Evolutionary conservation across 2,797 vertebrate genomes (phyloP).

Genomic region (Macroramphosus scolopax): DNA sequence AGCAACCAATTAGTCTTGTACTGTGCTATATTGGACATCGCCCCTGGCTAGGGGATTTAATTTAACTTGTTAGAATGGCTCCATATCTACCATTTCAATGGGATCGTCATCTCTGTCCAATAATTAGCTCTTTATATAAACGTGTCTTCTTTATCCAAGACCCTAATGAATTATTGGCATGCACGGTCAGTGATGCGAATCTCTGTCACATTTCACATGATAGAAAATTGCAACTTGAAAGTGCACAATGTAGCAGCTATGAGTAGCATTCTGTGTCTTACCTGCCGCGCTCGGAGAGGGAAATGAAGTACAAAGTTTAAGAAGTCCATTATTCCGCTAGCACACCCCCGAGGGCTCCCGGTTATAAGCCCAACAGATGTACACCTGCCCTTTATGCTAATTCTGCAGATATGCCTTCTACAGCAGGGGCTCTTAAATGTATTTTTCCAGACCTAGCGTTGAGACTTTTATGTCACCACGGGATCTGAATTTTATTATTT

Average conservation of each 20-base stretch:
- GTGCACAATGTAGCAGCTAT: neutral
- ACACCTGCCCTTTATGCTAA: conserved; percentile 72
- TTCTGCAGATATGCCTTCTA: conserved; percentile 59
- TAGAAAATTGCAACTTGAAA: neutral
- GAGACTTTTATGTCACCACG: conserved; percentile 43
- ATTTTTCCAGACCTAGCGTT: conserved; percentile 50
- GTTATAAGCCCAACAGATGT: conserved; percentile 62
- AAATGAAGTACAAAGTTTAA: conserved; percentile 62
- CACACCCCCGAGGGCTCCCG: conserved; percentile 51
- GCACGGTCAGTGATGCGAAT: conserved; percentile 16
- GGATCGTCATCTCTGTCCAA: conserved; percentile 22
- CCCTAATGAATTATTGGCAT: conserved; percentile 23
- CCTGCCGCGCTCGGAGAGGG: conserved; percentile 28
- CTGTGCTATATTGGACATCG: conserved; percentile 43
- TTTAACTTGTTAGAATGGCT: conserved; percentile 53
- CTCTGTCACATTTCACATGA: conserved; percentile 10
- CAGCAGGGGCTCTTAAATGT: conserved; percentile 51
- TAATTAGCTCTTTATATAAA: conserved; percentile 46
- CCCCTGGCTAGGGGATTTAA: conserved; percentile 53
- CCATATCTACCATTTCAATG: conserved; percentile 34
- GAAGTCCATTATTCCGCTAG: conserved; percentile 67
- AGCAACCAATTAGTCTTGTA: conserved; percentile 55
- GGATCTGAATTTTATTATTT: conserved; percentile 51
- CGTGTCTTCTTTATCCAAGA: conserved; percentile 25
- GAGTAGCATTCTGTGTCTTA: conserved; percentile 16